Evolutionary conservation across 2,888 invertebrate genomes (phyloP), one percentile per base, ranked within the genome.

Genomic region (Orthosia gracilis): DNA sequence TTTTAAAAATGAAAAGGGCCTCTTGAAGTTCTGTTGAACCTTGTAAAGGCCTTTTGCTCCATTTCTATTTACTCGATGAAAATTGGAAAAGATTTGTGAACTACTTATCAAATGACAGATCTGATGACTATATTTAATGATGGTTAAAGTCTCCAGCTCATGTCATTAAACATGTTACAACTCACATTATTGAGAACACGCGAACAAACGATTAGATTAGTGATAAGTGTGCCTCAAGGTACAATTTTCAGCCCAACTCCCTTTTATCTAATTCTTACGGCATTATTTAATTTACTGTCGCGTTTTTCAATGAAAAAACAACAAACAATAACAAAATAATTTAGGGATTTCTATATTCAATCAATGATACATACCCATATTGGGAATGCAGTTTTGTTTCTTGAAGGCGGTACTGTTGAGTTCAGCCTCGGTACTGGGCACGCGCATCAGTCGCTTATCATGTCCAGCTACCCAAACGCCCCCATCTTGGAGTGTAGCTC

Each of bases 401-500:
- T 91, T 93, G 78, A 90, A 94, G 0, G 87, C 78, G 0, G 94
- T 93, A 69, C 88, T 89, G 74, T 90, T 89, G 3, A 95, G 88
- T 67, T 94, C 94, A 0, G 87, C 89, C 70, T 95, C 95, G 0
- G 92, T 91, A 61, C 89, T 85, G 5, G 95, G 95, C 26, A 95
- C 92, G 64, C 94, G 91, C 86, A 95, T 91, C 18, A 95, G 91
- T 21, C 90, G 89, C 0, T 90, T 90, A 70, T 94, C 94, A 0
- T 89, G 89, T 0, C 94, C 95, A 11, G 88, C 89, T 31, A 96
- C 94, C 96, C 96, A 96, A 4, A 96, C 94, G 3, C 95, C 96
- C 15, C 94, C 94, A 73, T 96, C 96, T 86, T 96, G 96, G 3
- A 96, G 86, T 0, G 96, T 96, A 2, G 94, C 95, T 0, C 95